These are phyloP conservation scores for Aphrocallistes beatrix DNA, from an alignment of 37 sponge, comb jelly and placozoan species.

Conservation along the genomic window DNA sequence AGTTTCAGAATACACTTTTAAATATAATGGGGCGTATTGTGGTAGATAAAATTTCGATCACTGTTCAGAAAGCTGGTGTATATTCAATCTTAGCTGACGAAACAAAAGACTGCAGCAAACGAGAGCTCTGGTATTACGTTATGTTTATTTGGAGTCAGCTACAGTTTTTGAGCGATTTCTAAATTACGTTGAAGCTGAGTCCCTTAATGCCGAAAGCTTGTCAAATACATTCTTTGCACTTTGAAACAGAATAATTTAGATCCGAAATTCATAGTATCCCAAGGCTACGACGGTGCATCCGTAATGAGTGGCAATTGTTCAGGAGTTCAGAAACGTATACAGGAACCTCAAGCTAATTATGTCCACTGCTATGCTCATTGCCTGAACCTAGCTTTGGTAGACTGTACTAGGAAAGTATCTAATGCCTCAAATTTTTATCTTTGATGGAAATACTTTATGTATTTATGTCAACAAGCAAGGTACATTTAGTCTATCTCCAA, in stretches of 20 bases:
- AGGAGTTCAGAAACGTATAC: constrained; percentile 38
- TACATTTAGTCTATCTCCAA: constrained; percentile 33
- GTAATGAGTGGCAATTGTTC: constrained; percentile 55
- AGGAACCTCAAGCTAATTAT: constrained; percentile 39
- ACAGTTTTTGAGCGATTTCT: constrained; percentile 37
- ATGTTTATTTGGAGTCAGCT: constrained; percentile 42
- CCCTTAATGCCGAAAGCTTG: constrained; percentile 33
- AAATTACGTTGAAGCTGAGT: constrained; percentile 32
- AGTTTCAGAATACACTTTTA: constrained; percentile 48
- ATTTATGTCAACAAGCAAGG: constrained; percentile 35
- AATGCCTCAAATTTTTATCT: constrained; percentile 43
- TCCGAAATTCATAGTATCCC: constrained; percentile 27
- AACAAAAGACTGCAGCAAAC: constrained; percentile 43
- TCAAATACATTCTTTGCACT: constrained; percentile 39
- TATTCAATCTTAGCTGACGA: constrained; percentile 47
- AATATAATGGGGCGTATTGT: constrained; percentile 44
- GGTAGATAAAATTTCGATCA: constrained; percentile 17
- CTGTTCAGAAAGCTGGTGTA: constrained; percentile 34
- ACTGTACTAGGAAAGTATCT: constrained; percentile 36
- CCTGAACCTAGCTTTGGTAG: constrained; percentile 39
- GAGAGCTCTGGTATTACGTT: constrained; percentile 53
- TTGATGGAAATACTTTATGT: constrained; percentile 34
- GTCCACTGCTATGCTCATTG: constrained; percentile 39
- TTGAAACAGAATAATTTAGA: constrained; percentile 27
- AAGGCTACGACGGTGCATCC: constrained; percentile 58